phyloP scores from a whole-genome alignment of 1,140 invertebrate species.

The Apocrypta bakeri region DNA sequence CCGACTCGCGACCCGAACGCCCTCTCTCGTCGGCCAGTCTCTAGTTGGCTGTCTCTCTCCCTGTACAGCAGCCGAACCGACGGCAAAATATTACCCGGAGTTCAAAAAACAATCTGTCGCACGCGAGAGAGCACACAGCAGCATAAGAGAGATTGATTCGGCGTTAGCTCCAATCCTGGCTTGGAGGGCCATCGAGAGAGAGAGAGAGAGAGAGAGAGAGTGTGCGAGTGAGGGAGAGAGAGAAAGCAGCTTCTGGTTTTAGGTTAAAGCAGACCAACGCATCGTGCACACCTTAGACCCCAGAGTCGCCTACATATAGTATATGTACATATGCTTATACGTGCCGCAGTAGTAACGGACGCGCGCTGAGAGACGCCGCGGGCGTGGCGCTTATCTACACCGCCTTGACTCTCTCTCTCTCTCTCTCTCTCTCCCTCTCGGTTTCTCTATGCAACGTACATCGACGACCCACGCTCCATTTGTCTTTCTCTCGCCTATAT shows the following conservation, averaged over 20 bases:
- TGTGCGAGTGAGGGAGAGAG: too few species aligned
- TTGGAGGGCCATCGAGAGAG: background rate
- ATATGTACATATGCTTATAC: too few species aligned
- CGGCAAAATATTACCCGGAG: background rate
- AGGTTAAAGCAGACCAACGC: too few species aligned
- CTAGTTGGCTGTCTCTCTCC: background rate
- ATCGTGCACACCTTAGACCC: too few species aligned
- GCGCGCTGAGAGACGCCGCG: background rate
- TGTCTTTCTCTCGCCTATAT: background rate
- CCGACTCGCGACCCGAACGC: constrained; percentile 31
- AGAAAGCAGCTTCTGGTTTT: too few species aligned
- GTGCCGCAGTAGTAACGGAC: background rate
- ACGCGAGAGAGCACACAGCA: background rate
- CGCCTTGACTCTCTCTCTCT: constrained; percentile 13
- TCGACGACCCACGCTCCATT: constrained; percentile 20
- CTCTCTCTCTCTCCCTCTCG: background rate
- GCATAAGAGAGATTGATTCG: too few species aligned
- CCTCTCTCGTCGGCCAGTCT: background rate
- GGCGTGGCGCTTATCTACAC: constrained; percentile 9
- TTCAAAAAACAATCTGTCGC: constrained; percentile 1
- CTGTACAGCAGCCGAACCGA: background rate
- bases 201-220: too few species aligned
- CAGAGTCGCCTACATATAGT: too few species aligned
- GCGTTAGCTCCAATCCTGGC: background rate
- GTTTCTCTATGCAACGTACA: background rate